A percentile compares a stretch with the other conserved stretches of the same genome.
Conservation (phyloP, 2,797 vertebrate species). For the Alauda arvensis region DNA sequence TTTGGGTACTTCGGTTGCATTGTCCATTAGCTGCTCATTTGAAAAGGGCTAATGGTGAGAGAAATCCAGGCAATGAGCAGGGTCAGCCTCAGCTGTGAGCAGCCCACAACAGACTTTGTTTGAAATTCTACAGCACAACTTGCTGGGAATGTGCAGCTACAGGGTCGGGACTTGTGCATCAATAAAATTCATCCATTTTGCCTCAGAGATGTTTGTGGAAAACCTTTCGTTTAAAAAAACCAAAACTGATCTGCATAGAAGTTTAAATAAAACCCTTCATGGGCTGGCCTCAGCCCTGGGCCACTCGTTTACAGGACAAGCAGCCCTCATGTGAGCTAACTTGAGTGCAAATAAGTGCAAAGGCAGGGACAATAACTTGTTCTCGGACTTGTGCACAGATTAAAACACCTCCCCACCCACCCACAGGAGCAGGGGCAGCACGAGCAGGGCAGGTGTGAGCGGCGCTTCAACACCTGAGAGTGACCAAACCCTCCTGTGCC, state of each 20-base stretch:
- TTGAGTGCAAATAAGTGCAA: background rate
- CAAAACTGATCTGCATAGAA: background rate
- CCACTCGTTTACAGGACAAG: background rate
- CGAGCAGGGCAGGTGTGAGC: background rate
- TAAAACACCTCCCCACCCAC: background rate
- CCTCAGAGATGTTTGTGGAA: background rate
- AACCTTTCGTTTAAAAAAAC: background rate
- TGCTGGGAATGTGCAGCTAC: background rate
- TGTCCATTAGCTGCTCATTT: background rate
- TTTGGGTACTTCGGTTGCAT: background rate
- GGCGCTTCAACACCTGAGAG: background rate
- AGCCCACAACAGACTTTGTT: background rate
- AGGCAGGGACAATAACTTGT: background rate
- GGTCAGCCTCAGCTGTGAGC: background rate
- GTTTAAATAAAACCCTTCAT: background rate
- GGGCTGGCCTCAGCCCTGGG: too few species aligned
- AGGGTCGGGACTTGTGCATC: background rate
- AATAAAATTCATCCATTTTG: background rate
- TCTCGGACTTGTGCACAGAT: background rate
- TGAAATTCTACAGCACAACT: background rate
- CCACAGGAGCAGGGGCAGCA: background rate
- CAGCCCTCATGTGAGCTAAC: background rate
- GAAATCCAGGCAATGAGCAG: background rate
- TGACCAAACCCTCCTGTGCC: background rate
- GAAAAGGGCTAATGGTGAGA: background rate